phyloP scores from a whole-genome alignment of 2,797 vertebrate species.

The Anolis apletophallus region DNA sequence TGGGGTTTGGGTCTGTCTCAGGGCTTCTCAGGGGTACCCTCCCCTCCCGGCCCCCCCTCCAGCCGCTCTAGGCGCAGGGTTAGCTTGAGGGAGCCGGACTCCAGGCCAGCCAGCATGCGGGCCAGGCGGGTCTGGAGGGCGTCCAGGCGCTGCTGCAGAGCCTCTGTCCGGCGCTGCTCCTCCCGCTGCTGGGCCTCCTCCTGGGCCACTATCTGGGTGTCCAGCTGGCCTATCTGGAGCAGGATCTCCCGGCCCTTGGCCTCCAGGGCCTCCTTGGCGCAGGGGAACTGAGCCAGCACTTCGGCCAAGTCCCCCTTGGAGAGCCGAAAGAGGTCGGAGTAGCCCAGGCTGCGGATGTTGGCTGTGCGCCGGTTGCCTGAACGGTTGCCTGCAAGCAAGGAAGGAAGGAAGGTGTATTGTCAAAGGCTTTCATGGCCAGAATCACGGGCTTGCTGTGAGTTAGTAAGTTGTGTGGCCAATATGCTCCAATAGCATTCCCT shows the following conservation, averaged over 20 bases:
- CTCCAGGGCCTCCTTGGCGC: constrained; percentile 87
- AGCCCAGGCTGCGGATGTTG: constrained; percentile 92
- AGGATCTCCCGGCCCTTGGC: constrained; percentile 93
- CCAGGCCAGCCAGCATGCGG: constrained; percentile 72
- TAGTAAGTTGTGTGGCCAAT: no score
- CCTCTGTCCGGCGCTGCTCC: constrained; percentile 58
- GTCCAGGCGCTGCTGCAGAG: constrained; percentile 78
- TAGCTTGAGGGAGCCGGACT: no score
- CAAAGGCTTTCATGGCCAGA: no score
- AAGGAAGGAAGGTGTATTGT: neutral
- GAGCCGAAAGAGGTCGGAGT: constrained; percentile 93
- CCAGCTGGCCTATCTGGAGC: constrained; percentile 89
- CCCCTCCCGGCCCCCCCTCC: neutral
- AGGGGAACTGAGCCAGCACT: constrained; percentile 89
- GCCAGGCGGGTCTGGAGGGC: constrained; percentile 83
- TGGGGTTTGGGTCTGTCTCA: rapidly evolving
- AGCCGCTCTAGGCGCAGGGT: no score
- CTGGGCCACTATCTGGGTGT: constrained; percentile 70
- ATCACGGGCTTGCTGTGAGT: no score
- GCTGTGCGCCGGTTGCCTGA: constrained; percentile 94
- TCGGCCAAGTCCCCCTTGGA: constrained; percentile 91
- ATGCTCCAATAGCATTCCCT: no score
- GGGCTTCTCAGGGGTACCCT: neutral
- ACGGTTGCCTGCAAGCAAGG: constrained; percentile 84
- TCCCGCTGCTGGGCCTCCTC: constrained; percentile 66